Conservation (phyloP, 2,113 vertebrate genomes). For the Heterochromis multidens region DNA sequence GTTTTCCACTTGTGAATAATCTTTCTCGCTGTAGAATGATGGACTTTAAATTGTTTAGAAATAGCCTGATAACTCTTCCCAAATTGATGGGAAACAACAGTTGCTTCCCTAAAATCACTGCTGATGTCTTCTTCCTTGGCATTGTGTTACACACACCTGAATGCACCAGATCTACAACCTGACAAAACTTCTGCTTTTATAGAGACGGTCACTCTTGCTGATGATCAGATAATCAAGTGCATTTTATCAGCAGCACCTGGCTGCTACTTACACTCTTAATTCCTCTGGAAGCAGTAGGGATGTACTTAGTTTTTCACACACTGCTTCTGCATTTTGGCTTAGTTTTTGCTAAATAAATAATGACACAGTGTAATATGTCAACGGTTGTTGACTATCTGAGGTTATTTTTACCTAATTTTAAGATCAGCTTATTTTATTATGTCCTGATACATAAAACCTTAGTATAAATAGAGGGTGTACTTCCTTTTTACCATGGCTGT, state of each 20-base stretch:
- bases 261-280: neutral
- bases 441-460: neutral
- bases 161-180: neutral
- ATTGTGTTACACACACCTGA: neutral
- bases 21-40: neutral
- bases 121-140: neutral
- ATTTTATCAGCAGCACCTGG: neutral
- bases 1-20: too few relatives aligned
- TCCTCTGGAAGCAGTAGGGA: neutral
- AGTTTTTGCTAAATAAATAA: neutral
- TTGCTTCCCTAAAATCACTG: neutral
- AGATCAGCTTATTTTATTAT: neutral
- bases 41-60: neutral
- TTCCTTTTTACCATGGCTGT: neutral
- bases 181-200: neutral
- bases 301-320: neutral
- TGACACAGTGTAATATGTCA: neutral
- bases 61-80: too few relatives aligned
- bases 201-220: neutral
- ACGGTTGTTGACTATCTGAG: fast-evolving
- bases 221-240: neutral
- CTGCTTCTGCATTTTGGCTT: neutral
- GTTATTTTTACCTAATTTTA: neutral
- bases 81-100: too few relatives aligned
- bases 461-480: neutral